Conservation (phyloP, 2,888 invertebrate genomes). For the Zonitis immaculata region DNA sequence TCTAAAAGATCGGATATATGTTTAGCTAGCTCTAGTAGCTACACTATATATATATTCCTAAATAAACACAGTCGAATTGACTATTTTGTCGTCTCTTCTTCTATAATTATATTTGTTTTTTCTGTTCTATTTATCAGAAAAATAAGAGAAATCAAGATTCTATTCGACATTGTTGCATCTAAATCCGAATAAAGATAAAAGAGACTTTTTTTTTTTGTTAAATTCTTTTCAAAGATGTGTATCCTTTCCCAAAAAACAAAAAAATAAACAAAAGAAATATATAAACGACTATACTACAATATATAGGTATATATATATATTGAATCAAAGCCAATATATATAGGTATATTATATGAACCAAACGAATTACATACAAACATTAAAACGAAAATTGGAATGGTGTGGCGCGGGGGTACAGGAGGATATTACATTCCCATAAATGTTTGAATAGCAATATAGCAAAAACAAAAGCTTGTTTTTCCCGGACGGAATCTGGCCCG, state of each 20-base stretch:
- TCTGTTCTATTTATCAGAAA: neutral
- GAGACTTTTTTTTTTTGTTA: neutral
- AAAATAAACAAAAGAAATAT: neutral
- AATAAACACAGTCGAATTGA: neutral
- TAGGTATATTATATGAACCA: neutral
- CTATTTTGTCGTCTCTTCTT: neutral
- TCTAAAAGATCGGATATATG: neutral
- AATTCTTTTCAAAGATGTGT: neutral
- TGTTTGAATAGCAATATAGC: conserved; percentile 18
- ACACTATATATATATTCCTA: too few species aligned
- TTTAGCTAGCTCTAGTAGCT: too few species aligned
- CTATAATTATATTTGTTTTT: neutral
- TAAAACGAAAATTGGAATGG: neutral
- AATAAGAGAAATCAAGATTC: too few species aligned
- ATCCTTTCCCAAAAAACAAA: neutral
- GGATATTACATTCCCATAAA: conserved; percentile 20
- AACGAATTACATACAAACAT: neutral
- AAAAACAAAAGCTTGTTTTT: conserved; percentile 27
- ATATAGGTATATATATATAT: too few species aligned
- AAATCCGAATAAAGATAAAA: neutral
- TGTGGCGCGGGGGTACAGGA: neutral
- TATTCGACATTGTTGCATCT: too few species aligned
- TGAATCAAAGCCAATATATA: neutral
- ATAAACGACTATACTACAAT: neutral
- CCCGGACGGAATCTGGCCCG: conserved; percentile 44